Conservation (phyloP, 2,888 invertebrate species). For the Clanis bilineata region DNA sequence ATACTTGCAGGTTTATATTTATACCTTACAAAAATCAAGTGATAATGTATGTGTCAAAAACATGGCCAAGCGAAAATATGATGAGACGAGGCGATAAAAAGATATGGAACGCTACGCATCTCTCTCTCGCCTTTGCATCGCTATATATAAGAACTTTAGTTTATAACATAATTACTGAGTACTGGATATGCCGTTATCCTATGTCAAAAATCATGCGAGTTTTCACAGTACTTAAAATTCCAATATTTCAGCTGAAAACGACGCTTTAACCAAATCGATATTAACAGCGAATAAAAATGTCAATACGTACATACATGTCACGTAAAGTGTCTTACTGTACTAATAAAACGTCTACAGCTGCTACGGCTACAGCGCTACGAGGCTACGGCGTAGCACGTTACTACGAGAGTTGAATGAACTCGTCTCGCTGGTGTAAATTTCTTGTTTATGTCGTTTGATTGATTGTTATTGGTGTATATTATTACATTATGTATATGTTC, state of each 20-base stretch:
- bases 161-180: no score
- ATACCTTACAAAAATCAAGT: no score
- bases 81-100: no score
- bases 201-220: no score
- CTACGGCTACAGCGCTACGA: slow-evolving; percentile 34
- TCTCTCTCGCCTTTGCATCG: no score
- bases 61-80: no score
- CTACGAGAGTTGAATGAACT: slow-evolving; percentile 48
- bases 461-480: slow-evolving; percentile 1
- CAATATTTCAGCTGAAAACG: neutral
- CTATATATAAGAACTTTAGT: no score
- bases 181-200: no score
- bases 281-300: slow-evolving; percentile 16
- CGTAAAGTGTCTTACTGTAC: slow-evolving; percentile 36
- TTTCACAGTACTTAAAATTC: neutral
- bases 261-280: neutral
- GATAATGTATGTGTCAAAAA: no score
- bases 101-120: no score
- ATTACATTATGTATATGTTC: neutral
- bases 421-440: slow-evolving; percentile 21
- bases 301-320: slow-evolving; percentile 32
- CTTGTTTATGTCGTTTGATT: slow-evolving; percentile 2
- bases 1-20: no score
- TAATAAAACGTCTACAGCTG: slow-evolving; percentile 54
- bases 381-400: slow-evolving; percentile 45